Evolutionary conservation across 2,888 invertebrate genomes (phyloP).

Genomic region (Taenaris catops): DNA sequence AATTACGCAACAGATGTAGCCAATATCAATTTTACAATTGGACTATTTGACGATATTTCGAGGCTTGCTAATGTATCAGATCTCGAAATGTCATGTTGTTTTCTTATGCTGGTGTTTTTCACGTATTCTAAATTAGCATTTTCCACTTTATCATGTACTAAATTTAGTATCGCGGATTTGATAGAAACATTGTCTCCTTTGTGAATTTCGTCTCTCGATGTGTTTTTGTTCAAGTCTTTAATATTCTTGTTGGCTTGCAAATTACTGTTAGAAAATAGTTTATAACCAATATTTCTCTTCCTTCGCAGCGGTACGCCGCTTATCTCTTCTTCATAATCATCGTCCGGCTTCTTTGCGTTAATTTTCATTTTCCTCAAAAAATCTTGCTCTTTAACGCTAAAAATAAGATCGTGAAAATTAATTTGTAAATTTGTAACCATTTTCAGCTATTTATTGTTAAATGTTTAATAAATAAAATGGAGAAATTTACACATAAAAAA

Average conservation of each 20-base stretch:
- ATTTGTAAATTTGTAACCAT: too few species aligned
- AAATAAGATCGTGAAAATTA: too few species aligned
- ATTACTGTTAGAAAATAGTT: constrained; percentile 9
- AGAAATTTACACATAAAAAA: too few species aligned
- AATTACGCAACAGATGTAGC: constrained; percentile 1
- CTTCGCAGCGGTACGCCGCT: constrained; percentile 51
- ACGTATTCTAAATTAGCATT: neutral
- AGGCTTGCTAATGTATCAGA: neutral
- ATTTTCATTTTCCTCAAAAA: constrained; percentile 20
- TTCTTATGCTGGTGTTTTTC: constrained; percentile 1
- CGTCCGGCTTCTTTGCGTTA: constrained; percentile 29
- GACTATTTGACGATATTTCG: constrained; percentile 1
- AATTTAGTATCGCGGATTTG: neutral
- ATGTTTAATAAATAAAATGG: too few species aligned
- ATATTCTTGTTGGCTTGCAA: neutral
- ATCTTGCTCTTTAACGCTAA: constrained; percentile 21
- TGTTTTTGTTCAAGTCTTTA: neutral
- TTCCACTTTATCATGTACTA: neutral
- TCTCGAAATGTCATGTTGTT: neutral
- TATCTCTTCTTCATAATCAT: constrained; percentile 54
- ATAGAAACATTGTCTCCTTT: neutral
- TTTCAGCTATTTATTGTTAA: too few species aligned
- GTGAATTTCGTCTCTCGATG: neutral
- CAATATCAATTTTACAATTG: constrained; percentile 7
- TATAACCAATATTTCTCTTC: constrained; percentile 30